A percentile compares a stretch with the other conserved stretches of the same genome.
These are phyloP conservation scores for western clawed frog (Xenopus tropicalis) DNA, from an alignment of 2,113 vertebrate genomes.

Conservation along the genomic window UCB_Xtro_10.0 CM004444.2:51279501-51280000, in stretches of 20 bases:
- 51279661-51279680: not conserved
- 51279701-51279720: constrained; percentile 9
- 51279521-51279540: no score
- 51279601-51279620: no score
- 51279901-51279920: constrained; percentile 5
- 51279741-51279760: constrained; percentile 14
- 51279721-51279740: constrained; percentile 6
- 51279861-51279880: constrained; percentile 34
- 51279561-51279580: no score
- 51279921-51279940: not conserved
- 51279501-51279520: no score
- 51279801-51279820: constrained; percentile 63
- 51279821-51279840: constrained; percentile 67
- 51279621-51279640: not conserved
- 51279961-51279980: no score
- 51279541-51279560: no score
- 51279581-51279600: no score
- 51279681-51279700: not conserved
- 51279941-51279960: no score
- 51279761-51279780: constrained; percentile 27
- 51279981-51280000: no score
- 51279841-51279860: constrained; percentile 51
- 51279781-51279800: constrained; percentile 61
- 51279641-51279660: not conserved
- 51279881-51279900: constrained; percentile 15